Evolutionary conservation across 2,888 invertebrate genomes (phyloP).

Genomic region (Aleiodes leptofemur): DNA sequence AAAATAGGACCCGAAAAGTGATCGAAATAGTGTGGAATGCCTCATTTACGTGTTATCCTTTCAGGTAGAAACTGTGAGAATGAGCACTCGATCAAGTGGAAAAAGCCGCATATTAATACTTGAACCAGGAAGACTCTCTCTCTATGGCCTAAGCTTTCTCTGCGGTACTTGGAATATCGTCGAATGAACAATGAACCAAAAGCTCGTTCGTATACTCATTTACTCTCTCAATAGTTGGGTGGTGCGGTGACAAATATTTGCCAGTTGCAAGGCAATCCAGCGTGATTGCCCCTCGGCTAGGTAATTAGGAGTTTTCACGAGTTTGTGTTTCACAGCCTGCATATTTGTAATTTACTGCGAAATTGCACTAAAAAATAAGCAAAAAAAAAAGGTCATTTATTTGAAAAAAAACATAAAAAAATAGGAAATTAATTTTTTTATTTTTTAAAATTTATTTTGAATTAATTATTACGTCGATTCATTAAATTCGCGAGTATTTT

Average conservation of each 20-base stretch:
- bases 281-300: constrained; percentile 37
- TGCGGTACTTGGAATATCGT: constrained; percentile 16
- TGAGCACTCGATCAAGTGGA: constrained; percentile 19
- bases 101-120: constrained; percentile 46
- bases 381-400: too few relatives aligned
- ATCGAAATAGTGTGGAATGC: too few relatives aligned
- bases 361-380: not conserved
- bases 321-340: not conserved
- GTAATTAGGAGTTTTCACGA: constrained; percentile 40
- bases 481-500: too few relatives aligned
- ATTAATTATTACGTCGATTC: too few relatives aligned
- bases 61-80: too few relatives aligned
- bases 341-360: not conserved
- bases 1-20: too few relatives aligned
- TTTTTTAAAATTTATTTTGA: too few relatives aligned
- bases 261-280: constrained; percentile 20
- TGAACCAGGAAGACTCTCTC: constrained; percentile 27
- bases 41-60: too few relatives aligned
- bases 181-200: constrained; percentile 28
- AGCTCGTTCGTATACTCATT: constrained; percentile 17
- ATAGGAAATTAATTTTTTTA: too few relatives aligned
- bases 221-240: constrained; percentile 15
- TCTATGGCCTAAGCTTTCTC: constrained; percentile 27
- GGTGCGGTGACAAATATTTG: constrained; percentile 36
- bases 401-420: too few relatives aligned